Conservation (phyloP, 2,113 vertebrate species). For the Gymnorhina tibicen region DNA sequence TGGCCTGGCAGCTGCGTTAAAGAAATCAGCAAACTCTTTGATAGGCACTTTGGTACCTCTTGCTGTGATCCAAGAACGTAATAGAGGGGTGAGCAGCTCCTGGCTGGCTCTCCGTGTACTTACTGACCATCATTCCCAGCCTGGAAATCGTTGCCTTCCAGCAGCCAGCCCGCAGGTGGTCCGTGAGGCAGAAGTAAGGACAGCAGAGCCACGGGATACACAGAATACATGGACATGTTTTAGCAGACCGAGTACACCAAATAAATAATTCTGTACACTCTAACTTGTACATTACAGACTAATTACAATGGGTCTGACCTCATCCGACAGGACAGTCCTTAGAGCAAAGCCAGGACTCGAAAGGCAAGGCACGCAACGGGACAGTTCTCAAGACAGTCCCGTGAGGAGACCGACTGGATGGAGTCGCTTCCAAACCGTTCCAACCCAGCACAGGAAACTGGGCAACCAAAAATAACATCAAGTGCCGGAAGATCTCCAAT, state of each 20-base stretch:
- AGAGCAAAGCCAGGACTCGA: neutral
- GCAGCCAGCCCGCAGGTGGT: rapidly evolving
- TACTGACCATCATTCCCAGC: neutral
- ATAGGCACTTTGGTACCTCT: neutral
- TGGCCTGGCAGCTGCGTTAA: rapidly evolving
- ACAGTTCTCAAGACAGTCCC: neutral
- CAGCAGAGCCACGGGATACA: conserved; percentile 36
- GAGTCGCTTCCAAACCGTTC: neutral
- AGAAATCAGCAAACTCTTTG: neutral
- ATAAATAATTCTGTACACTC: conserved; percentile 74
- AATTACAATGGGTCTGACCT: neutral
- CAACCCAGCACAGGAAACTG: neutral
- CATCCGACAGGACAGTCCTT: neutral
- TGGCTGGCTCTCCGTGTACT: neutral
- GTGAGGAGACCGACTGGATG: rapidly evolving
- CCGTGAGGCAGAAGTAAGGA: neutral
- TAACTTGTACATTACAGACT: neutral
- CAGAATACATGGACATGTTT: conserved; percentile 45
- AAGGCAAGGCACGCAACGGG: neutral
- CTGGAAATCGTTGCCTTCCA: neutral
- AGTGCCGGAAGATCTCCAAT: neutral
- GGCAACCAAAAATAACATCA: neutral
- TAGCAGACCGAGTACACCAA: conserved; percentile 63
- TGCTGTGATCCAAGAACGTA: rapidly evolving
- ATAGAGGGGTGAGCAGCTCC: neutral